Conservation (phyloP, 1,140 invertebrate species). For the Tetramorium simillimum region DNA sequence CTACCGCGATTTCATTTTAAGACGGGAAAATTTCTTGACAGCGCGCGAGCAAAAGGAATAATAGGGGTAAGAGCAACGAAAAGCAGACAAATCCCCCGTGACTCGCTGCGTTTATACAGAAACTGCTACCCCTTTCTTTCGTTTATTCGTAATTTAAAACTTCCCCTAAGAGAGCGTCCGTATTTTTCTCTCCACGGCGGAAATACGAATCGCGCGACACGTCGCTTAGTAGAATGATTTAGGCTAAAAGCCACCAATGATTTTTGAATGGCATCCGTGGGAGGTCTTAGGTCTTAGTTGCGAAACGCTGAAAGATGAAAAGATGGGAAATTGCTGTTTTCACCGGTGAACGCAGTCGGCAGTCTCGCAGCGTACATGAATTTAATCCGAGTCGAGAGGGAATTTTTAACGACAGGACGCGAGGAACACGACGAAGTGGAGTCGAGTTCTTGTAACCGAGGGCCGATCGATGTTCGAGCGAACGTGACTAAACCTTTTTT, state of each 20-base stretch:
- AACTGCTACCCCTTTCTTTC: constrained; percentile 31
- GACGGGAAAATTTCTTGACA: constrained; percentile 27
- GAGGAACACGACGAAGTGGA: constrained; percentile 43
- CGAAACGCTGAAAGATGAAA: constrained; percentile 34
- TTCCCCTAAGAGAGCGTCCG: background rate
- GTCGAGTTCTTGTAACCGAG: constrained; percentile 64
- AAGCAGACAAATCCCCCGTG: constrained; percentile 31
- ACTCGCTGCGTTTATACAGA: constrained; percentile 25
- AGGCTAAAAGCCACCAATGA: constrained; percentile 29
- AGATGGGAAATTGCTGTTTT: constrained; percentile 32
- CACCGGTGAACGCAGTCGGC: constrained; percentile 13
- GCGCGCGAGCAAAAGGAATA: constrained; percentile 1
- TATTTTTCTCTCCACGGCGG: background rate
- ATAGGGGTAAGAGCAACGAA: constrained; percentile 16
- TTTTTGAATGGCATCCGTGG: constrained; percentile 32
- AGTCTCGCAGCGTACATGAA: constrained; percentile 25
- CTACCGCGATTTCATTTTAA: constrained; percentile 40
- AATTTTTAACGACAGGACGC: constrained; percentile 53
- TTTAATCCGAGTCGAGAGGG: constrained; percentile 46
- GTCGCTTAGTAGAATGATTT: constrained; percentile 29
- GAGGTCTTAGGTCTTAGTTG: constrained; percentile 2
- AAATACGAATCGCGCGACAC: constrained; percentile 28
- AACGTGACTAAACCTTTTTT: constrained; percentile 81
- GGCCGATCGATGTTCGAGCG: constrained; percentile 79
- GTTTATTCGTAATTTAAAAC: constrained; percentile 43